Evolutionary conservation across 1,140 invertebrate genomes (phyloP).

Genomic region (Stenopsyche tienmushanensis): DNA sequence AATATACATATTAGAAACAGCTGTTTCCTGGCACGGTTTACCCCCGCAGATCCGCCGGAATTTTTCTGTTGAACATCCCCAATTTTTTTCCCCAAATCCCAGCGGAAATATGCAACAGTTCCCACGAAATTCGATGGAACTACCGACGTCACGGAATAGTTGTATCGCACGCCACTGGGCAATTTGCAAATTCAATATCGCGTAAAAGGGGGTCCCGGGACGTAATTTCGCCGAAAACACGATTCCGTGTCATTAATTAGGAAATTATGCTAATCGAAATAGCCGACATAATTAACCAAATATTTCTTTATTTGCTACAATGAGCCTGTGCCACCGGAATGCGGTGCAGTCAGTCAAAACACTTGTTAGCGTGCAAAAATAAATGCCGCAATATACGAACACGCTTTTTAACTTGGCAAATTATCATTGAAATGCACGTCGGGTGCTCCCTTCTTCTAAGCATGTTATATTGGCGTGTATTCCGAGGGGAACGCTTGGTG

Average conservation of each 20-base stretch:
- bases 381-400: no score
- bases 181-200: not conserved
- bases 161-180: not conserved
- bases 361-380: no score
- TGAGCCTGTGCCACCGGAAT: no score
- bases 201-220: not conserved
- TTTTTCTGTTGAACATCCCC: not conserved
- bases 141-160: not conserved
- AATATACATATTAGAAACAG: slow-evolving; percentile 4
- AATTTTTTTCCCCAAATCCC: not conserved
- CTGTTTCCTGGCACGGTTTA: slow-evolving; percentile 2
- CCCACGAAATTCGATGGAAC: not conserved
- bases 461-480: no score
- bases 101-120: slow-evolving; percentile 2
- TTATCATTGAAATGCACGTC: no score
- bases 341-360: no score
- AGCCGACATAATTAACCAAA: not conserved
- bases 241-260: slow-evolving; percentile 2
- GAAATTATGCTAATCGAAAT: not conserved
- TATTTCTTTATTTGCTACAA: no score
- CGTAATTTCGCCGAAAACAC: not conserved
- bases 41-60: not conserved
- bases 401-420: no score
- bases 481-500: no score
- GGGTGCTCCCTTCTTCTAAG: no score